Evolutionary conservation across 1,140 invertebrate genomes (phyloP), one percentile per base, ranked within the genome.

Genomic region (Homarus americanus): DNA sequence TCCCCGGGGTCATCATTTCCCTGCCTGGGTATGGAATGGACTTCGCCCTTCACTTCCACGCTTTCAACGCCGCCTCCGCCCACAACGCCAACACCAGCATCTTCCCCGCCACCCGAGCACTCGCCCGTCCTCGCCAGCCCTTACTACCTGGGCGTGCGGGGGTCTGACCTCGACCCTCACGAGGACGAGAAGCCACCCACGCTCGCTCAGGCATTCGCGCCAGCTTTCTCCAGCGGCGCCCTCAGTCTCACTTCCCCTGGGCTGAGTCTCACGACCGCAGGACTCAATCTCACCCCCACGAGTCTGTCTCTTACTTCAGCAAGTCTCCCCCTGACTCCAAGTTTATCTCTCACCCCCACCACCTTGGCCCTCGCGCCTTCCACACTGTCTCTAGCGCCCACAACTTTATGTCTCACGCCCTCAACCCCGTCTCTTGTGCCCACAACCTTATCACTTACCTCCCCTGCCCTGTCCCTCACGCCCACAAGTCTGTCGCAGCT

Each of bases 11-110:
- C 75, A 20, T 87, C 53, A 4, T 20, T 87, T 1, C 73, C 76
- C 15, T 87, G 69, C 12, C 32, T 87, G 36, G 53, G 86, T n/a
- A 80, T 80, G 75, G 86, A 87, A 28, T 87, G 86, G 86, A 44
- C 86, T 1, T 41, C 76, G 36, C 75, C 86, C 53, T 87, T 87
- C 86, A 36, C 86, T n/a, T 87, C 86, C 20, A 69, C 86, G 24
- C 76, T 87, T 36, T 69, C 86, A n/a, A 87, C 86, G 32, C 86
- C 86, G 34, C 86, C 86, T 2, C 86, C 86, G 24, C 86, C 86
- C 75, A 49, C 86, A 53, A 87, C 75, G n/a, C 86, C 76, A 17
- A 28, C 82, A 9, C 58, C 73, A 0, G n/a, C n/a, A n/a, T n/a
- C n/a, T n/a, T 28, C 44, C 2, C 32, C 58, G 32, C 58, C 86